Evolutionary conservation across 2,888 invertebrate genomes (phyloP), one percentile per base, ranked within the genome.

Genomic region (Enchytraeus crypticus): DNA sequence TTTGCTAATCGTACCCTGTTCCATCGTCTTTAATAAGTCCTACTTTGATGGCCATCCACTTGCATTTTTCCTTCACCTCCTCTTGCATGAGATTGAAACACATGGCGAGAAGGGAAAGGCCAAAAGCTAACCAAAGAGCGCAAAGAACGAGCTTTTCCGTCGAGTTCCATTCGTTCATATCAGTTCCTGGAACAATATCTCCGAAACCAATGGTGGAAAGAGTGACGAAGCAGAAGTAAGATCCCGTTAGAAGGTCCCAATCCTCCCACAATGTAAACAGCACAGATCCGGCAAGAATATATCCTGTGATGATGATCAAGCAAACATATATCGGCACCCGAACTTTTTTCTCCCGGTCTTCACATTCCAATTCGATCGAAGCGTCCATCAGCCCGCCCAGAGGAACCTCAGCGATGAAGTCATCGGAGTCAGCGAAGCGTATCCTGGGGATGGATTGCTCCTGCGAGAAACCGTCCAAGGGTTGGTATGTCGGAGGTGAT

Each of bases 251-350:
- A 74, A 88, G 86, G 70, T 87, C 86, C 96, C 96, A 96, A 46
- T 86, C 85, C 62, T 97, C 96, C 91, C 93, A 96, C 73, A 87
- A 82, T 2, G 88, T 86, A 79, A 97, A 97, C 57, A 97, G 83
- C 74, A 89, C 83, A 1, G 93, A 92, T 23, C 97, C 96, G 62
- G 90, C 90, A 72, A 90, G 85, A 60, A 91, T 86, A 77, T 89
- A 88, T 73, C 88, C 87, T 70, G 92, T 85, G 85, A 96, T 91
- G 68, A 93, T 89, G 64, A 88, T 84, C 34, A 95, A 83, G 78
- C 93, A 95, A 47, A 95, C 83, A 59, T 89, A 82, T 46, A 96
- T 88, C 14, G 95, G 95, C 1, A 95, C 92, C 2, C 76, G 71
- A 5, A 76, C 73, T n/a, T 69, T 66, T 27, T n/a, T n/a, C n/a